Evolutionary conservation across 92 coral and sea anemone genomes (phyloP), one percentile per base, ranked within the genome.

Genomic region (Zoanthus gigantus): DNA sequence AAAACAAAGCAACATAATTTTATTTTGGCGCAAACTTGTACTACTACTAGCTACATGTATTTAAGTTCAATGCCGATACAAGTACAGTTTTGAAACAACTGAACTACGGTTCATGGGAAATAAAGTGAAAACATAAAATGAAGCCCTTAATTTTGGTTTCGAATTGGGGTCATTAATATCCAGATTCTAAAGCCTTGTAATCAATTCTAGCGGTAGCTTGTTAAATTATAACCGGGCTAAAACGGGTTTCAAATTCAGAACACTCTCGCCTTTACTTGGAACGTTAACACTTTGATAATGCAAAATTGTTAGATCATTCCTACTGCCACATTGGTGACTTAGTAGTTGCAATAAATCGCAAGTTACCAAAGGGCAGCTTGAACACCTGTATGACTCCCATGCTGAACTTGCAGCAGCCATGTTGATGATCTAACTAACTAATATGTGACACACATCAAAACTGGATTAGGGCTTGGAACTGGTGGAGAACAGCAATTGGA

Each of bases 111-210:
- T 74, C 78, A 18, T 45, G 78, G 56, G 6, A 74, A 74, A 74
- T 45, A 17, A 74, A 74, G 53, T 74, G 78, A 74, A 74, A 74
- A 71, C 76, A 71, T 71, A 71, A 72, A 72, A 37, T 72, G 53
- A 44, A 72, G 53, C 77, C 57, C 54, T 72, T 44, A 72, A 72
- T 42, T 74, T 46, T 74, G 58, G 78, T 45, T 74, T 74, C 78
- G 78, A 74, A 42, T 74, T 74, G 56, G 78, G 78, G 57, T 74
- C 78, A 74, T 74, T 74, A 44, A 45, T 74, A 74, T 74, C 78
- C 31, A 74, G 78, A 74, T 74, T 74, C 58, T 74, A 44, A 74
- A 74, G 78, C 78, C 78, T 74, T 74, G 78, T 74, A 14, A 74
- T 74, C 15, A 44, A 74, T 74, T 74, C 58, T 44, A n/a, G 46